Percentiles rank a stretch among this genome's conserved stretches.
phyloP scores from a whole-genome alignment of 2,113 vertebrate genomes.

The Rhadina sibilatrix region DNA sequence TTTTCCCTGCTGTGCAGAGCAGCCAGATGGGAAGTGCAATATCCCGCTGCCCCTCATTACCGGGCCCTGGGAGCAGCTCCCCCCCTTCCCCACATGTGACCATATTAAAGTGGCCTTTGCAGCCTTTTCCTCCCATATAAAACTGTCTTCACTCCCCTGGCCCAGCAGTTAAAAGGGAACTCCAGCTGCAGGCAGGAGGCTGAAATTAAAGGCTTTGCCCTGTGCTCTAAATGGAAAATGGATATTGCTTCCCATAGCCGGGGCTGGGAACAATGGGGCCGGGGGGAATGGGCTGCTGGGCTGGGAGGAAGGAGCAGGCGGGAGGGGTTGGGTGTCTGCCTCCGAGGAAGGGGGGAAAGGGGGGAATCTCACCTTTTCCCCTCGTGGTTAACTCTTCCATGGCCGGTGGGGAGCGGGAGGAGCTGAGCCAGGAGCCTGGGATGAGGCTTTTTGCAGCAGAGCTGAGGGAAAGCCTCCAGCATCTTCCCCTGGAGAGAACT shows the following conservation, averaged over 20 bases:
- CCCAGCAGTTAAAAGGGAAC: slow-evolving; percentile 69
- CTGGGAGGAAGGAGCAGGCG: neutral
- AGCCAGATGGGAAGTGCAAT: slow-evolving; percentile 77
- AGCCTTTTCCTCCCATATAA: slow-evolving; percentile 54
- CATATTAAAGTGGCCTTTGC: slow-evolving; percentile 71
- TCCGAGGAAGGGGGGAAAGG: neutral
- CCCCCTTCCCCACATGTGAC: slow-evolving; percentile 50
- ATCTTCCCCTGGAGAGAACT: accelerated
- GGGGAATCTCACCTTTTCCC: neutral
- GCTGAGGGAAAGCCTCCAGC: accelerated
- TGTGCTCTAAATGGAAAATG: slow-evolving; percentile 59
- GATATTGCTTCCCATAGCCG: slow-evolving; percentile 65
- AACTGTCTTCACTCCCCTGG: slow-evolving; percentile 72
- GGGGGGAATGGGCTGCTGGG: neutral
- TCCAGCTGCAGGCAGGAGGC: slow-evolving; percentile 73
- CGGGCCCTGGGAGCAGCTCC: slow-evolving; percentile 26
- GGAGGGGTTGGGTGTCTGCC: neutral
- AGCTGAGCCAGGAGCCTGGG: neutral
- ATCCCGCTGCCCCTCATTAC: slow-evolving; percentile 74
- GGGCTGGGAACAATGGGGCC: slow-evolving; percentile 42
- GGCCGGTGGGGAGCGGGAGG: neutral
- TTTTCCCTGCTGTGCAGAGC: slow-evolving; percentile 70
- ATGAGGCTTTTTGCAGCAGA: accelerated
- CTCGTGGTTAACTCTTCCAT: neutral
- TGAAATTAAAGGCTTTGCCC: slow-evolving; percentile 71